Percentiles rank a stretch among this genome's conserved stretches.
Evolutionary conservation across 1,140 invertebrate genomes (phyloP).

Genomic region (Megathymus violae): DNA sequence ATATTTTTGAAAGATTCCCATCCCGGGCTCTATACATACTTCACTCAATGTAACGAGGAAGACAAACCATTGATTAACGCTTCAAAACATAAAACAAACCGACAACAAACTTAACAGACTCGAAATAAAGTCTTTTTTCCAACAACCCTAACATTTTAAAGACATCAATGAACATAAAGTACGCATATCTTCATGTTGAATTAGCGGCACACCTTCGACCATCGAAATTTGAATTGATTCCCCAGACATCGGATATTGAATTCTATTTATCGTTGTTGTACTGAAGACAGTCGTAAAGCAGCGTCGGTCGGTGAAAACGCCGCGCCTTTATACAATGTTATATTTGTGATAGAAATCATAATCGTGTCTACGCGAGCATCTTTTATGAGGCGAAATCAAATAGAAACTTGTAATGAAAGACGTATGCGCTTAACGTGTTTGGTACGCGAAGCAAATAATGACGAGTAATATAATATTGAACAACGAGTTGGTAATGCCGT

Average conservation of each 20-base stretch:
- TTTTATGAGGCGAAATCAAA: conserved; percentile 81
- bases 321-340: conserved; percentile 60
- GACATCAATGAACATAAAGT: conserved; percentile 53
- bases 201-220: conserved; percentile 39
- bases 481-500: conserved; percentile 70
- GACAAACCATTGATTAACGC: conserved; percentile 73
- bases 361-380: conserved; percentile 71
- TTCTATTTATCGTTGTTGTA: conserved; percentile 40
- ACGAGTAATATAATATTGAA: conserved; percentile 76
- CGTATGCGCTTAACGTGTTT: conserved; percentile 69
- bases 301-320: conserved; percentile 48
- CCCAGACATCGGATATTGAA: conserved; percentile 43
- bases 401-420: conserved; percentile 83
- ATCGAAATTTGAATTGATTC: conserved; percentile 37
- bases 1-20: conserved; percentile 68
- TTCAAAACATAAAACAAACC: conserved; percentile 40
- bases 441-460: conserved; percentile 73
- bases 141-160: conserved; percentile 31
- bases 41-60: conserved; percentile 59
- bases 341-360: conserved; percentile 81
- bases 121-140: conserved; percentile 46
- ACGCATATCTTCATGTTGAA: conserved; percentile 46
- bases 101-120: conserved; percentile 27
- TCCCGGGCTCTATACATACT: conserved; percentile 42
- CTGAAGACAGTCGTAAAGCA: conserved; percentile 36